These are phyloP conservation scores for Lagodon rhomboides DNA, from an alignment of 2,797 vertebrate species.

Conservation along the genomic window DNA sequence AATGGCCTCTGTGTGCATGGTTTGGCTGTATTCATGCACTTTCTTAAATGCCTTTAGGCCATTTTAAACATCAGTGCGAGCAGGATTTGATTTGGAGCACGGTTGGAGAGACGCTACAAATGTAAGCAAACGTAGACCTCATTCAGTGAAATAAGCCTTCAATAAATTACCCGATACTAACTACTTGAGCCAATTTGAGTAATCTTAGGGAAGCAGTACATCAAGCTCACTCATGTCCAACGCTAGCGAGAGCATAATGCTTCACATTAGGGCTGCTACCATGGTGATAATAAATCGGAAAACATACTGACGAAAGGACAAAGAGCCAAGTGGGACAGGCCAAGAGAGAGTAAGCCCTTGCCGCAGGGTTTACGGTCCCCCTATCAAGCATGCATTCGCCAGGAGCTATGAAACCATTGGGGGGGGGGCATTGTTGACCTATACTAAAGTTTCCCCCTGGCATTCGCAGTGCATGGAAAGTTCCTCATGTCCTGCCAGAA, in stretches of 20 bases:
- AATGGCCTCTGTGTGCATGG: background rate
- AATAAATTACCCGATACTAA: background rate
- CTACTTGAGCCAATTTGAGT: background rate
- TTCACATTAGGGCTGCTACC: slow-evolving; percentile 33
- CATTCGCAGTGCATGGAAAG: slow-evolving; percentile 71
- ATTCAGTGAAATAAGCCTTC: background rate
- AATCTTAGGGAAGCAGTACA: background rate
- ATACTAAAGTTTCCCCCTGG: slow-evolving; percentile 53
- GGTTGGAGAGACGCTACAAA: background rate
- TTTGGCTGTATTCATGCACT: no score
- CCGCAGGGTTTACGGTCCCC: slow-evolving; percentile 40
- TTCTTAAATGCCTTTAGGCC: background rate
- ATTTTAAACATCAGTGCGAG: background rate
- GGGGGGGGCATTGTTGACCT: slow-evolving; percentile 67
- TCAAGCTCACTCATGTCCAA: slow-evolving; percentile 9
- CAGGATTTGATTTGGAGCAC: background rate
- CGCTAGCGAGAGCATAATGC: slow-evolving; percentile 44
- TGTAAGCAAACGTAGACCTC: background rate
- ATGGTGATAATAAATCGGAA: slow-evolving; percentile 52
- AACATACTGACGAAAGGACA: slow-evolving; percentile 39
- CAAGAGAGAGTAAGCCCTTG: slow-evolving; percentile 32
- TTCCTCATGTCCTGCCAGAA: slow-evolving; percentile 75
- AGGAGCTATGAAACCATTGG: slow-evolving; percentile 57
- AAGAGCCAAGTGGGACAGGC: slow-evolving; percentile 56
- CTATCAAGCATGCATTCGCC: slow-evolving; percentile 45